Conservation (phyloP, 1,140 invertebrate species). For the Cherax quadricarinatus region DNA sequence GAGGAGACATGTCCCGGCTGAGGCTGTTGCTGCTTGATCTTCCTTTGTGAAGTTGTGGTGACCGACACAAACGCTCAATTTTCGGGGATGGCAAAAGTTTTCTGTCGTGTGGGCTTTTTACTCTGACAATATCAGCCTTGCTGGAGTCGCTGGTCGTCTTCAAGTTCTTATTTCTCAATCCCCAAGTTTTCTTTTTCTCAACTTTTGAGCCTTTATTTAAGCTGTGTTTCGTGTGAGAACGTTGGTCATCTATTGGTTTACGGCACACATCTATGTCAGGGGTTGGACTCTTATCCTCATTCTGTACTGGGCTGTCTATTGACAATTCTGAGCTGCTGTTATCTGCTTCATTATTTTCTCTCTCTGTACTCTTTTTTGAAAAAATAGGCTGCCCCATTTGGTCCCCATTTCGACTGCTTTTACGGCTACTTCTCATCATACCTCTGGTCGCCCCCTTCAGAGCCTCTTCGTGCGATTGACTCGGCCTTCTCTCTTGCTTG, state of each 20-base stretch:
- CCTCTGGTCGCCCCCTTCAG: background rate
- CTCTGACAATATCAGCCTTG: background rate
- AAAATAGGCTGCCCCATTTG: background rate
- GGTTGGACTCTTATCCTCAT: background rate
- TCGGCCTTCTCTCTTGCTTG: background rate
- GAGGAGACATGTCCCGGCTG: slow-evolving; percentile 4
- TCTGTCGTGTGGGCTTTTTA: background rate
- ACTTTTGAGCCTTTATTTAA: background rate
- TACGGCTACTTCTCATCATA: background rate
- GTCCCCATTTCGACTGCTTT: slow-evolving; percentile 19
- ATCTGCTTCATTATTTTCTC: background rate
- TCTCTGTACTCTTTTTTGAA: background rate
- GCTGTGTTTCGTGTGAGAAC: background rate
- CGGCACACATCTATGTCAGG: background rate
- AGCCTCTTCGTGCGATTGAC: background rate
- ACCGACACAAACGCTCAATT: slow-evolving; percentile 43
- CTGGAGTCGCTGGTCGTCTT: background rate
- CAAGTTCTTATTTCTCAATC: background rate
- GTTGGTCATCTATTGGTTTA: background rate
- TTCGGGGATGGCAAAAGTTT: slow-evolving; percentile 29
- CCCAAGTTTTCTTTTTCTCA: background rate
- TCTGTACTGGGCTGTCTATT: background rate
- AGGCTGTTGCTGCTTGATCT: background rate
- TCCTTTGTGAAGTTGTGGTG: slow-evolving; percentile 46
- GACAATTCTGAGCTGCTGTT: background rate